Conservation (phyloP, 1,140 invertebrate species). For the Trichoplusia ni region DNA sequence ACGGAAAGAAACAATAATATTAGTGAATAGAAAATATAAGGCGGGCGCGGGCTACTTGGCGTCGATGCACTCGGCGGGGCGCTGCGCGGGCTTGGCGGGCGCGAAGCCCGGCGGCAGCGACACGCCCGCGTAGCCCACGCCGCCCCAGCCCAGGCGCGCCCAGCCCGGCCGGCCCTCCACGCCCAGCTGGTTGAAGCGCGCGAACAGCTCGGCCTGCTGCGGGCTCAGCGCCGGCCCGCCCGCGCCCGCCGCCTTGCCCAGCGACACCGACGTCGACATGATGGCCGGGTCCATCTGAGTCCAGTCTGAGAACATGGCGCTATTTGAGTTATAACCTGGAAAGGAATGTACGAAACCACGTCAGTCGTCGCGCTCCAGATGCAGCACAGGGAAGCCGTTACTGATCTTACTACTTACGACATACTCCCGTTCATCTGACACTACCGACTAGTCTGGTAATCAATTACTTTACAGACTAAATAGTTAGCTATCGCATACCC, state of each 20-base stretch:
- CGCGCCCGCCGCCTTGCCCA: not conserved
- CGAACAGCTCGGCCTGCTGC: conserved; percentile 58
- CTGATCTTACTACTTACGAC: too few species aligned
- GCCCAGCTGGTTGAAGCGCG: conserved; percentile 66
- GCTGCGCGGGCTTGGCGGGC: conserved; percentile 58
- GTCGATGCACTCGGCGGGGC: conserved; percentile 78
- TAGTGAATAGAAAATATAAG: conserved; percentile 60
- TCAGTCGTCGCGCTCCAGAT: not conserved
- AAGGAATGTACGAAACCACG: conserved; percentile 44
- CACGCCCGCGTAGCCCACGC: conserved; percentile 42
- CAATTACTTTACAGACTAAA: too few species aligned
- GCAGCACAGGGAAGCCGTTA: not conserved
- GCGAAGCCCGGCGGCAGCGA: conserved; percentile 78
- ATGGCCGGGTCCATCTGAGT: conserved; percentile 93
- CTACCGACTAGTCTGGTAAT: too few species aligned
- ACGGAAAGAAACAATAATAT: conserved; percentile 65
- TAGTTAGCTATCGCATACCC: too few species aligned
- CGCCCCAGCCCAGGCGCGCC: conserved; percentile 9
- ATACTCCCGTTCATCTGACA: too few species aligned
- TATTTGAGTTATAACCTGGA: conserved; percentile 73
- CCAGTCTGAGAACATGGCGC: conserved; percentile 86
- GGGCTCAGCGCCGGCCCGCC: conserved; percentile 40
- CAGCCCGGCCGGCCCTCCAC: conserved; percentile 35
- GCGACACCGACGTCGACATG: conserved; percentile 84
- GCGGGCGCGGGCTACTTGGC: conserved; percentile 66